These are phyloP conservation scores for Coptotermes formosanus DNA, from an alignment of 1,140 invertebrate species.

Conservation along the genomic window DNA sequence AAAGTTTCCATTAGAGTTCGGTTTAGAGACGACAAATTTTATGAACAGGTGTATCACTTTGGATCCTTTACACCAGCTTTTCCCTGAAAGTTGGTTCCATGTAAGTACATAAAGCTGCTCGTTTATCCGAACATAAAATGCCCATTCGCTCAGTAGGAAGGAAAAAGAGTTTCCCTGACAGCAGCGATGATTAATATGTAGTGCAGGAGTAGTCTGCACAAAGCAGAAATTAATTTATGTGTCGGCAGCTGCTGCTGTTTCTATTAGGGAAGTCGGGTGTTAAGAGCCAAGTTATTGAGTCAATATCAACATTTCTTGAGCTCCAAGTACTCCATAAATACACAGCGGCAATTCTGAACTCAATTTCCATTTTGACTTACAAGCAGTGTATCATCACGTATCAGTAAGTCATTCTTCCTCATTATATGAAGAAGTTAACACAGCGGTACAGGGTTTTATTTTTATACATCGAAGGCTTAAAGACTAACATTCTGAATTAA, in stretches of 20 bases:
- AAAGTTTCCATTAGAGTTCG: background rate
- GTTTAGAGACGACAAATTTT: background rate
- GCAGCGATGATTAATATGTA: conserved; percentile 7
- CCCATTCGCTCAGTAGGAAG: background rate
- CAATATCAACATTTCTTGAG: background rate
- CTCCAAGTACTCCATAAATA: background rate
- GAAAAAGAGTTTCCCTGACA: background rate
- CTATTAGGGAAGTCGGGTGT: background rate
- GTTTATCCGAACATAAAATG: background rate
- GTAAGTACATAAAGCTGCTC: background rate
- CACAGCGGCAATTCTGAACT: background rate
- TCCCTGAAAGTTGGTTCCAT: background rate
- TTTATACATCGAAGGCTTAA: no score
- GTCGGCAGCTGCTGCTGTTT: conserved; percentile 16
- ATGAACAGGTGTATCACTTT: background rate
- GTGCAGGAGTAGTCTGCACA: background rate
- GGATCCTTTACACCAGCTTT: background rate
- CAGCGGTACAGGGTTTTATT: no score
- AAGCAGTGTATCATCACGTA: no score
- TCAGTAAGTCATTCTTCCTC: no score
- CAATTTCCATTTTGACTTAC: no score
- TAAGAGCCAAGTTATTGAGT: background rate
- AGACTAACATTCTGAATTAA: no score
- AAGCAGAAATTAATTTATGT: conserved; percentile 13
- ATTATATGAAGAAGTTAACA: no score